A percentile compares a stretch with the other conserved stretches of the same genome.
Conservation (phyloP, 1,140 invertebrate species). For the Penaeus vannamei region DNA sequence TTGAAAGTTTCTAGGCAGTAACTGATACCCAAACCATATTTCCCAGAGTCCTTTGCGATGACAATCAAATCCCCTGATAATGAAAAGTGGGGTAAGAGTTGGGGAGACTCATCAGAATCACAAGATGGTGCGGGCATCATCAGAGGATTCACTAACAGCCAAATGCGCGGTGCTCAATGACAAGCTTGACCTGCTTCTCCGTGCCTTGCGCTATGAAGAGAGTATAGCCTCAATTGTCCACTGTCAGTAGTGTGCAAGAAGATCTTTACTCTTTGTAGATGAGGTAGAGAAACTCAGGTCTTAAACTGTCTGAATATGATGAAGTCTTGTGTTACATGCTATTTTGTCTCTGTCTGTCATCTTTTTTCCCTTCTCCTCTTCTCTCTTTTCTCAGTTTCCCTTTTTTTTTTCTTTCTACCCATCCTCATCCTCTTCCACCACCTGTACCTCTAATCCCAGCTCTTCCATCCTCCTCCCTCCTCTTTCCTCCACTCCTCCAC, state of each 20-base stretch:
- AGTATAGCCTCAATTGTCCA: conserved; percentile 69
- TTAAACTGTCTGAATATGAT: neutral
- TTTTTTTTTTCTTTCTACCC: no score
- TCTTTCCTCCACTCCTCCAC: no score
- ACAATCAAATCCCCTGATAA: conserved; percentile 86
- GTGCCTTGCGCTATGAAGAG: conserved; percentile 82
- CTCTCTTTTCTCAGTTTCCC: neutral
- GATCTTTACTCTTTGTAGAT: conserved; percentile 67
- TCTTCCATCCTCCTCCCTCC: no score
- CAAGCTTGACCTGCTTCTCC: conserved; percentile 83
- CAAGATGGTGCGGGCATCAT: conserved; percentile 70
- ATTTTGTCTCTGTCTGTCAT: neutral
- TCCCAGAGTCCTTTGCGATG: conserved; percentile 80
- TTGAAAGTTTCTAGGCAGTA: neutral
- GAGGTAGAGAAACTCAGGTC: conserved; percentile 68
- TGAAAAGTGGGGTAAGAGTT: conserved; percentile 74
- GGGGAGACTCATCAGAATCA: conserved; percentile 69
- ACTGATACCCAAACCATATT: conserved; percentile 36
- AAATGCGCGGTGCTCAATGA: conserved; percentile 84
- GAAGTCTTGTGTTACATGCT: neutral
- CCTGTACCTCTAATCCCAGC: no score
- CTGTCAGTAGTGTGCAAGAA: conserved; percentile 57
- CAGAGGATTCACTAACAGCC: conserved; percentile 72
- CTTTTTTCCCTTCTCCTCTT: neutral
- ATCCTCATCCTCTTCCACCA: no score